Evolutionary conservation across 2,797 vertebrate genomes (phyloP).

Genomic region (Chanos chanos): DNA sequence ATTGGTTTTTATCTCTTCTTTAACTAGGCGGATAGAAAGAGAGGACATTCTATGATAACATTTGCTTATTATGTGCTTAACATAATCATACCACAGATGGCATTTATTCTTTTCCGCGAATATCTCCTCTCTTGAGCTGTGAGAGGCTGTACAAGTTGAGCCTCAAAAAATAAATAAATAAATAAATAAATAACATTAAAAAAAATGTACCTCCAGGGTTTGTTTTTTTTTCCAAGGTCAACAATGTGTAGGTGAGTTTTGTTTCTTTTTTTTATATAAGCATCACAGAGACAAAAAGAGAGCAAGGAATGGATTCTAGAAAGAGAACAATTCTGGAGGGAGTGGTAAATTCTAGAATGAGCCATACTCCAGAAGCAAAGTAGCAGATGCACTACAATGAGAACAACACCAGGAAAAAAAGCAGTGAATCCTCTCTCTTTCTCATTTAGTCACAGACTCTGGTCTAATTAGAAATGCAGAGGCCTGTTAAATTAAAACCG

Average conservation of each 20-base stretch:
- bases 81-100: neutral
- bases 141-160: no score
- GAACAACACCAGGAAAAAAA: slow-evolving; percentile 12
- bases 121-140: neutral
- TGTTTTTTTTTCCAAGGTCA: no score
- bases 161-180: no score
- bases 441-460: slow-evolving; percentile 81
- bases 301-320: neutral
- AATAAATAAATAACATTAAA: no score
- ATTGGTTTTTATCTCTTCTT: no score
- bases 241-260: no score
- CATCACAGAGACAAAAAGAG: neutral
- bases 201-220: no score
- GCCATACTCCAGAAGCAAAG: slow-evolving; percentile 47
- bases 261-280: no score
- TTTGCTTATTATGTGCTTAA: no score
- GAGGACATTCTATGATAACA: no score
- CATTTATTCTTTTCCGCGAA: neutral
- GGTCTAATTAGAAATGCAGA: slow-evolving; percentile 83
- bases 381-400: slow-evolving; percentile 41
- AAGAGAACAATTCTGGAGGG: slow-evolving; percentile 48
- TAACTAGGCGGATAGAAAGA: no score
- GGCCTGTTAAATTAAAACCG: slow-evolving; percentile 84
- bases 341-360: slow-evolving; percentile 49
- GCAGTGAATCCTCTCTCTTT: slow-evolving; percentile 57